A percentile compares a stretch with the other conserved stretches of the same genome.
Evolutionary conservation across 2,113 vertebrate genomes (phyloP).

Genomic region (Anthoscopus minutus): DNA sequence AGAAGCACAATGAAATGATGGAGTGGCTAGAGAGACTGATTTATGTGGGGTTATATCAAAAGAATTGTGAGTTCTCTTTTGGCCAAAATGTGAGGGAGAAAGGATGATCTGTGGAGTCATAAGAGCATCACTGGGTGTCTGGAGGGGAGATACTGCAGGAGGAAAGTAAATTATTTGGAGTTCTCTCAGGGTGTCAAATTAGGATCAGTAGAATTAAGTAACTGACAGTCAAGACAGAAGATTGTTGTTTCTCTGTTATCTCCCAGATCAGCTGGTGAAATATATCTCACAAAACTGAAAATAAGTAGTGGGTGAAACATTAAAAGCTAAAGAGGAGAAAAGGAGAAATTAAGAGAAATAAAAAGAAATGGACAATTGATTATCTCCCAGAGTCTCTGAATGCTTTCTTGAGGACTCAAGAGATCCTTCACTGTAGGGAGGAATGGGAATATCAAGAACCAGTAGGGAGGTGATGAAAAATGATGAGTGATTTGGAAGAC

Average conservation of each 20-base stretch:
- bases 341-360: neutral
- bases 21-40: conserved; percentile 5
- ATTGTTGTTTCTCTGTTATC: neutral
- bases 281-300: neutral
- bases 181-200: neutral
- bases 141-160: neutral
- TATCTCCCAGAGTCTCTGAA: neutral
- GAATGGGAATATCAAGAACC: neutral
- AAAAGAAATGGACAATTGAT: neutral
- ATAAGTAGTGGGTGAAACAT: neutral
- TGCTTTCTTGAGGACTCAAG: neutral
- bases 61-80: neutral
- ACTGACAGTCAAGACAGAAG: neutral
- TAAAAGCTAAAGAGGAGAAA: neutral
- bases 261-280: neutral
- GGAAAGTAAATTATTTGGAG: neutral
- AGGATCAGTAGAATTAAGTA: neutral
- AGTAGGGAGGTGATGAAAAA: neutral
- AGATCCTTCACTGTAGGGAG: neutral
- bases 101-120: neutral
- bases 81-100: neutral
- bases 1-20: conserved; percentile 17
- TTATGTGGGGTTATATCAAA: neutral
- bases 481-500: neutral
- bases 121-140: neutral